phyloP scores from a whole-genome alignment of 2,113 vertebrate genomes.

The Oreamnos americanus region DNA sequence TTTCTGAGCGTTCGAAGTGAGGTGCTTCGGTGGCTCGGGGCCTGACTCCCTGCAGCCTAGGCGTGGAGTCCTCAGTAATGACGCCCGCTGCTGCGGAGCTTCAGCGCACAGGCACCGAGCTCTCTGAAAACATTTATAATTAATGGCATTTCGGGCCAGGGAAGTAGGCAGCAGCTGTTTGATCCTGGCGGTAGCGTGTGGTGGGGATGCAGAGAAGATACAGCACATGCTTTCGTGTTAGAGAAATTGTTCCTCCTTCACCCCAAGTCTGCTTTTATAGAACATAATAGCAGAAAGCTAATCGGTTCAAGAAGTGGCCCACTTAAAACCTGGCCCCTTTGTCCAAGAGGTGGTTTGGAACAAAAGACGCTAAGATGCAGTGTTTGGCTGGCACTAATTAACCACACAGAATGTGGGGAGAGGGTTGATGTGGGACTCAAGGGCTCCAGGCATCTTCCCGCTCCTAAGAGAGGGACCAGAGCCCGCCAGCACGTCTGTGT shows the following conservation, averaged over 20 bases:
- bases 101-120: neutral
- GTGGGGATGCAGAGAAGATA: neutral
- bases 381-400: neutral
- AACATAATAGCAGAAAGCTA: neutral
- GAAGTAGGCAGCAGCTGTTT: constrained; percentile 12
- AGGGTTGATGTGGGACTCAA: neutral
- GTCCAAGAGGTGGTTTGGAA: neutral
- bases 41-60: neutral
- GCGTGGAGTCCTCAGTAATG: neutral
- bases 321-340: neutral
- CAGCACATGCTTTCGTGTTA: neutral
- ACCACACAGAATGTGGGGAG: neutral
- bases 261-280: neutral
- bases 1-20: neutral
- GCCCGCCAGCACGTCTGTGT: neutral
- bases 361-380: neutral
- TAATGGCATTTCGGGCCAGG: neutral
- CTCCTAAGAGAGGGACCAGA: neutral
- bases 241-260: neutral
- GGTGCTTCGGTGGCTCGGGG: neutral
- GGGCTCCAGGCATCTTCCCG: neutral
- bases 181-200: neutral
- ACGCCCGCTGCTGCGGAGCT: neutral
- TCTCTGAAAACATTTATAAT: constrained; percentile 2
- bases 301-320: neutral